Evolutionary conservation across 2,113 vertebrate species (phyloP), one percentile per base, ranked within the genome.

Genomic region (Salvelinus alpinus): DNA sequence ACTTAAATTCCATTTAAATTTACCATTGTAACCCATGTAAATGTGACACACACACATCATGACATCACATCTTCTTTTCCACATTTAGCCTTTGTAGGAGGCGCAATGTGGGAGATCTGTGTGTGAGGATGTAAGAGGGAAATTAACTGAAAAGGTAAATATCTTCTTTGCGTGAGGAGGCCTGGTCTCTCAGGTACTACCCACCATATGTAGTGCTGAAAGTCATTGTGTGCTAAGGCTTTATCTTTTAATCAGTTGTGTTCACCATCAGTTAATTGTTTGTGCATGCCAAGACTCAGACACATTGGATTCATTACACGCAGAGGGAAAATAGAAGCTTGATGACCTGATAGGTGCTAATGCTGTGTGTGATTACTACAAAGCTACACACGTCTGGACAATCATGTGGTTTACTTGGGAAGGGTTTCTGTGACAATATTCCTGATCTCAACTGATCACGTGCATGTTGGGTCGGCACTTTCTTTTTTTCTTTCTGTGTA

Each of bases 231-330:
- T 89, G 87, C 87, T 84, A 89, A 84, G 48, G 80, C 76, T 85
- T 90, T 91, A 92, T 91, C 90, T 91, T 77, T 89, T 85, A 87
- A 88, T 90, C 88, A 90, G 82, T 80, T 86, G 78, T 85, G 79
- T 86, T 87, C 88, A 87, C 84, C 88, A 87, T 80, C 76, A 81
- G 85, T 90, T 89, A 89, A 91, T 89, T 83, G 88, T 91, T 87
- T 85, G 84, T 86, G 86, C 87, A 85, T 87, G 84, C 85, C 88
- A 91, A 64, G 64, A 73, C 78, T 85, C 80, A 88, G 80, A 89
- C 81, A 83, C 84, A 83, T 27, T 84, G 80, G 76, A 84, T 85
- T 83, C 83, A 84, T 89, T 83, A 86, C 85, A 85, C 73, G 69
- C 85, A 84, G 76, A 78, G 82, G 77, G 82, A 89, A 74, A 88